Base-by-base conservation (phyloP, 2,113 vertebrate species). In the Oryzias curvinotus region DNA sequence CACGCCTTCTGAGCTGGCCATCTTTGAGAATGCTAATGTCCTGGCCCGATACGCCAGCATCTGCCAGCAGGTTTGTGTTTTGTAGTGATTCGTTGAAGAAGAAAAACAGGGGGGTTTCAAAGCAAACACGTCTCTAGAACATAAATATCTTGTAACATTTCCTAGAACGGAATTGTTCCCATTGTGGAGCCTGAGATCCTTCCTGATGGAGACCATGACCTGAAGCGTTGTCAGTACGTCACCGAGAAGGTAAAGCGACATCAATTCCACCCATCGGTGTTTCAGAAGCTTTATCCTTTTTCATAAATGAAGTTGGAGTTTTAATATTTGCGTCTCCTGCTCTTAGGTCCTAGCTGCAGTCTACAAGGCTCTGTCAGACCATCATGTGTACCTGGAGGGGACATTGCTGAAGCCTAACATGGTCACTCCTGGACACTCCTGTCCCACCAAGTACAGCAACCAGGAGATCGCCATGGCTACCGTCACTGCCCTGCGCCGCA, bases 171-270 rank as follows among this genome's bases (percentile, higher is more conserved):
- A n/a, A 98, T 99, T 0, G 96, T 99, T 81, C 97, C 97, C 57
- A 99, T 99, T 5, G 97, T 98, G 90, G 97, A 99, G 78, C 97
- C 97, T 0, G 97, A 99, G 87, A 98, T 99, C 77, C 89, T 99
- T 61, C 96, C 97, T 3, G 97, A 99, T 16, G 97, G 97, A 59
- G 96, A 97, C 7, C 97, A 99, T 0, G 95, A 98, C 84, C 92
- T 99, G 77, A 97, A 97, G 85, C 93, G 95, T 7, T 98, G 96
- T 90, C 97, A 99, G 93, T 98, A 96, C 0, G 88, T 98, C 89
- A 96, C 94, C 0, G 96, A 99, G 89, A 99, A 98, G 96, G 97
- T 99, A 87, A 88, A 17, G 14, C 1, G 4, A 46, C 15, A 46
- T 2, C 36, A 36, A 36, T 12, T 12, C 36, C 36, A 36, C 36